These are phyloP conservation scores for Neoascia interrupta DNA, from an alignment of 2,888 invertebrate species.

Conservation along the genomic window DNA sequence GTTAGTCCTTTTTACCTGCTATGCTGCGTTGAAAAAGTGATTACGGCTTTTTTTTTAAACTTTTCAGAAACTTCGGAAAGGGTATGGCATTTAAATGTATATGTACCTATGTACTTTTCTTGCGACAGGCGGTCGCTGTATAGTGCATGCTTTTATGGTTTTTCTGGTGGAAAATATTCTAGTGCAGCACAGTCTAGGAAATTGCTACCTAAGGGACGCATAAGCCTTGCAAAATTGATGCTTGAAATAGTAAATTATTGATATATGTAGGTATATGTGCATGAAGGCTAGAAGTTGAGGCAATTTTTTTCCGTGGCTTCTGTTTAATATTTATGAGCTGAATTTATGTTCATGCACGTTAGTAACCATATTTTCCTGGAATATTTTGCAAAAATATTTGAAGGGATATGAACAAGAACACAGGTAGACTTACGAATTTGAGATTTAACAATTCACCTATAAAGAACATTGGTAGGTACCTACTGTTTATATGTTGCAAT, in stretches of 20 bases:
- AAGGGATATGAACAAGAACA: too few species aligned
- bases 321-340: slow-evolving; percentile 51
- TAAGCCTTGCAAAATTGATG: slow-evolving; percentile 41
- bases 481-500: too few species aligned
- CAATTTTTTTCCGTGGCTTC: slow-evolving; percentile 6
- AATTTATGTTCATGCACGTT: too few species aligned
- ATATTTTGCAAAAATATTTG: too few species aligned
- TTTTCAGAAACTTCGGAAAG: not conserved
- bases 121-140: not conserved
- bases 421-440: too few species aligned
- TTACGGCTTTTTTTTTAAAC: slow-evolving; percentile 27
- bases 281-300: slow-evolving; percentile 28
- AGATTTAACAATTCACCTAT: too few species aligned
- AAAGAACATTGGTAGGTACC: too few species aligned
- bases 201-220: slow-evolving; percentile 44
- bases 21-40: not conserved
- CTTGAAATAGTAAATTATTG: slow-evolving; percentile 43
- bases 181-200: not conserved
- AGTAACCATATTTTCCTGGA: too few species aligned
- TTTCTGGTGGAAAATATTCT: not conserved
- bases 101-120: not conserved
- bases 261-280: too few species aligned
- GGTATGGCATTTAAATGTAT: not conserved
- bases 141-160: not conserved
- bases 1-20: not conserved